Percentiles rank a stretch among this genome's conserved stretches.
Conservation (phyloP, 1,140 invertebrate genomes). For the Gryllus bimaculatus region DNA sequence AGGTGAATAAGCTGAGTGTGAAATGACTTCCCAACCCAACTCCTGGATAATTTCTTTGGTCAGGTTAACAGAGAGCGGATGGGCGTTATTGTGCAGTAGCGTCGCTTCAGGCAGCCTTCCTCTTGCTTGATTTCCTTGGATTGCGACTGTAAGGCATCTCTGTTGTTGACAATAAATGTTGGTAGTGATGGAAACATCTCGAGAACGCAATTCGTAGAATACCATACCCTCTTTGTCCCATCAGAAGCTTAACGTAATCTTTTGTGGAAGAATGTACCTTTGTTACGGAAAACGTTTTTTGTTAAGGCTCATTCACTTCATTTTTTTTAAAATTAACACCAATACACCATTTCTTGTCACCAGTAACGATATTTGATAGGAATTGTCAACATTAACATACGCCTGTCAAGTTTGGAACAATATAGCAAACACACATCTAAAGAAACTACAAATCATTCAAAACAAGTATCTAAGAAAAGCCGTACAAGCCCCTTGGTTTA, state of each 20-base stretch:
- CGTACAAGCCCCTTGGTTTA: too few relatives aligned
- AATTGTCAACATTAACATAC: too few relatives aligned
- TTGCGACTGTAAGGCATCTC: not conserved
- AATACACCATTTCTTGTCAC: too few relatives aligned
- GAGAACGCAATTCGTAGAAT: not conserved
- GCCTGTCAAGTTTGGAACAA: too few relatives aligned
- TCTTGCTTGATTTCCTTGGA: not conserved
- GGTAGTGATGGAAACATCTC: not conserved
- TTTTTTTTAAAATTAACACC: too few relatives aligned
- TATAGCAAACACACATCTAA: too few relatives aligned
- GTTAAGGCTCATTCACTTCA: too few relatives aligned
- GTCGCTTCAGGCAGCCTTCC: not conserved
- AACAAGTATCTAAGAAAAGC: too few relatives aligned
- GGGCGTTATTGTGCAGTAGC: not conserved
- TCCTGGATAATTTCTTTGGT: not conserved
- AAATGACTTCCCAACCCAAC: not conserved
- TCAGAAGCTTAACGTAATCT: not conserved
- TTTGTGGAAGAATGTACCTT: not conserved
- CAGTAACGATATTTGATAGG: too few relatives aligned
- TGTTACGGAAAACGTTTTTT: not conserved
- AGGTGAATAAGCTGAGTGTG: not conserved
- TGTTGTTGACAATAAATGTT: not conserved
- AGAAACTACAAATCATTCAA: too few relatives aligned
- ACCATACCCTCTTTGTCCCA: not conserved
- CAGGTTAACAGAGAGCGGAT: not conserved